Percentiles rank a stretch among this genome's conserved stretches.
These are phyloP conservation scores for Argynnis bischoffii DNA, from an alignment of 2,888 invertebrate species.

Conservation along the genomic window DNA sequence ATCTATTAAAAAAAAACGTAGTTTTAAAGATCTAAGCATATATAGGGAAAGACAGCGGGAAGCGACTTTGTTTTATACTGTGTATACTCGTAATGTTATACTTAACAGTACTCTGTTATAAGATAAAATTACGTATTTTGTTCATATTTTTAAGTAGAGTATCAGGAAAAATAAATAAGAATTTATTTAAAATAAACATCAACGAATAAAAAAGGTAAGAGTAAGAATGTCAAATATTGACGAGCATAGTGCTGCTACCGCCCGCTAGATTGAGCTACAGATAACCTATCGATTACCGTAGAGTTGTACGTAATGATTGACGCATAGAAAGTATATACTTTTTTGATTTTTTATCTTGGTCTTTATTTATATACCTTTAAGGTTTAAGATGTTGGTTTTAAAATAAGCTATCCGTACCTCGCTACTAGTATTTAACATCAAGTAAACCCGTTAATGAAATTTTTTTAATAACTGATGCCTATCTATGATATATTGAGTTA, in stretches of 20 bases:
- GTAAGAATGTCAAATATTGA: conserved; percentile 17
- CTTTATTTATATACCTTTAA: conserved; percentile 44
- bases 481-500: conserved; percentile 22
- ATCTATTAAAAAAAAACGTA: too few species aligned
- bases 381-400: conserved; percentile 40
- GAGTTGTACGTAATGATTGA: conserved; percentile 60
- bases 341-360: conserved; percentile 10
- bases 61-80: too few species aligned
- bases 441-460: conserved; percentile 65
- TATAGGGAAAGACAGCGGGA: too few species aligned
- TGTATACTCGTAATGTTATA: too few species aligned
- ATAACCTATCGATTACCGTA: conserved; percentile 69
- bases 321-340: conserved; percentile 57
- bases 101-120: too few species aligned
- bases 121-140: too few species aligned
- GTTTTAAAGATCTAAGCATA: too few species aligned
- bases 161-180: too few species aligned
- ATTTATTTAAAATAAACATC: too few species aligned
- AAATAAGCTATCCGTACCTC: conserved; percentile 39
- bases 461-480: conserved; percentile 56
- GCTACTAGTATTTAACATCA: conserved; percentile 64
- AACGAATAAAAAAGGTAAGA: conserved; percentile 6
- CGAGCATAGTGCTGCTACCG: conserved; percentile 56
- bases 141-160: too few species aligned
- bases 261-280: conserved; percentile 65